Evolutionary conservation across 2,797 vertebrate genomes (phyloP), one percentile per base, ranked within the genome.

Genomic region (Fistularia tabacaria): DNA sequence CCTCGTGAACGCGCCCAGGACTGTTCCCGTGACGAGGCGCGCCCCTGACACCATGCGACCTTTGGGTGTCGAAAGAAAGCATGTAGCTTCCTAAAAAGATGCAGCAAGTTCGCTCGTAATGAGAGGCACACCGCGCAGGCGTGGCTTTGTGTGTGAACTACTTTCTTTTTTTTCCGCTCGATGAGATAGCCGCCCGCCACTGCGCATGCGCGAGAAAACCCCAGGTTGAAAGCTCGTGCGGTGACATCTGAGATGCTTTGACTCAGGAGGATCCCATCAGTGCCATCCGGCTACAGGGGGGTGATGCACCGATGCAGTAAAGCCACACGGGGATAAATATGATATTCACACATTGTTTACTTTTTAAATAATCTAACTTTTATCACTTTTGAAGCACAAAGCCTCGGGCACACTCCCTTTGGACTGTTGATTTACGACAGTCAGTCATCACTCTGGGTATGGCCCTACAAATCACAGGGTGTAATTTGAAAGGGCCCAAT

Each of bases 41-140:
- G 90, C 86, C 83, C 92, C 90, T 92, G 85, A 88, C 89, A 89
- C 87, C 85, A 86, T 83, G 90, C 89, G 80, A 89, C 90, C 91
- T 89, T 90, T 89, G 84, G 82, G 80, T 88, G 83, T 81, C 79
- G 83, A 84, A 80, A 85, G 79, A 83, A 83, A 84, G 82, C 86
- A 64, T 86, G 81, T 80, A 79, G 86, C 85, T 85, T 85, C 78
- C 84, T 85, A 88, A 85, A 88, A 87, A 87, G 83, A 87, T 88
- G 83, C 85, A 82, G 85, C 82, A 83, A 83, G 69, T 85, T 80
- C 75, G 79, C 77, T 76, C 69, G 78, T 84, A 84, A 86, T 74
- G 79, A 86, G 77, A 62, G 71, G 77, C 83, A 25, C 73, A 85
- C 77, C 55, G 85, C 86, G 86, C 86, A 88, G 75, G 88, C 87